Evolutionary conservation across 2,113 vertebrate genomes (phyloP).

Genomic region (Toxostoma redivivum): DNA sequence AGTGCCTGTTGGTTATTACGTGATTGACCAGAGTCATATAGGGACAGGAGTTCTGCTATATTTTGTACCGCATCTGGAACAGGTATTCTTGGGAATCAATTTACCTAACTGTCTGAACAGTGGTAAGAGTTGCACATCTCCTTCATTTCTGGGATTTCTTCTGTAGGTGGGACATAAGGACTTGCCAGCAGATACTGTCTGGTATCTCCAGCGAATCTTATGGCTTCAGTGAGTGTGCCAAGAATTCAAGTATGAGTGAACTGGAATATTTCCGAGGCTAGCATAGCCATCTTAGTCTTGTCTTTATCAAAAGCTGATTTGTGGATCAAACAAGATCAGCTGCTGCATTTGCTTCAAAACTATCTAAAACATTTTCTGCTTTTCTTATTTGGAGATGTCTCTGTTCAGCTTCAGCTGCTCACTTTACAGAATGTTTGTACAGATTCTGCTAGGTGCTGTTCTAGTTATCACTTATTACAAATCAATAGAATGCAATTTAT

Average conservation of each 20-base stretch:
- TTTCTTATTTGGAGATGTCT: not conserved
- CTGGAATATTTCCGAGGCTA: not conserved
- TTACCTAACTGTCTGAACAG: not conserved
- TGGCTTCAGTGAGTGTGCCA: not conserved
- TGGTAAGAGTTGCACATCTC: not conserved
- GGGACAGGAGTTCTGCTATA: not conserved
- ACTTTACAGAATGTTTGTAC: not conserved
- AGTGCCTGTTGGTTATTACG: not conserved
- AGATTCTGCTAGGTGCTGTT: not conserved
- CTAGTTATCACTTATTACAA: not conserved
- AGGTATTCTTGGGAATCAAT: not conserved
- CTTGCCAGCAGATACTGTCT: not conserved
- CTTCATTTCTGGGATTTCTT: constrained; percentile 22
- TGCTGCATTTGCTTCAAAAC: not conserved
- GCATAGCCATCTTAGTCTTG: not conserved
- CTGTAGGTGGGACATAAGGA: not conserved
- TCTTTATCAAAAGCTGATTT: constrained; percentile 30
- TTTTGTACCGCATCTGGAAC: not conserved
- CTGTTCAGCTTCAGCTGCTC: not conserved
- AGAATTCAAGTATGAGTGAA: not conserved
- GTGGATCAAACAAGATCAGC: constrained; percentile 33
- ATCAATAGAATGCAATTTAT: not conserved
- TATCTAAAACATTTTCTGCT: not conserved
- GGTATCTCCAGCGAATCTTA: not conserved
- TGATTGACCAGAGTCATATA: not conserved